Evolutionary conservation across 2,113 vertebrate species (phyloP).

Genomic region (Aythya baeri): DNA sequence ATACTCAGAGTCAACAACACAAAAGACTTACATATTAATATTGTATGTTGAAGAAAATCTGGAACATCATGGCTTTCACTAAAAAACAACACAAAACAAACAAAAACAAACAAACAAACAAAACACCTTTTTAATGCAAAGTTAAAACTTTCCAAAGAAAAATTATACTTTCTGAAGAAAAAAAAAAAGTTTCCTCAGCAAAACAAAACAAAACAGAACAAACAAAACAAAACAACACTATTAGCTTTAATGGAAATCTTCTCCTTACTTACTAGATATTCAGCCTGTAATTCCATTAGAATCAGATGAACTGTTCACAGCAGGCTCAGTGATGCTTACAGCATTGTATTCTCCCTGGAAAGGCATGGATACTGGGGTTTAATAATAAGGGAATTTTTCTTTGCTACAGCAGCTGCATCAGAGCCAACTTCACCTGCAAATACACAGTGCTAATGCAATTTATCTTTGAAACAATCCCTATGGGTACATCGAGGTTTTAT

Average conservation of each 20-base stretch:
- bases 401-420: neutral
- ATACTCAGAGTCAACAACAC: neutral
- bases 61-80: neutral
- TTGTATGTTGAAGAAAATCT: neutral
- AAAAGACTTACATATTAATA: neutral
- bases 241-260: neutral
- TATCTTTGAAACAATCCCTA: slow-evolving; percentile 5
- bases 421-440: slow-evolving; percentile 20
- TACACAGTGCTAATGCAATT: neutral
- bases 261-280: neutral
- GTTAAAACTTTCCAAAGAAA: neutral
- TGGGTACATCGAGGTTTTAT: slow-evolving; percentile 1
- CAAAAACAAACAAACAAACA: fast-evolving
- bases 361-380: neutral
- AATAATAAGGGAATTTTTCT: neutral
- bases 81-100: fast-evolving
- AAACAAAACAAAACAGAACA: neutral
- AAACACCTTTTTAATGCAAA: fast-evolving
- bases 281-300: neutral
- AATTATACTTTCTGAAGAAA: fast-evolving
- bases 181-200: neutral
- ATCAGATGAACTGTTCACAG: neutral
- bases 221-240: neutral
- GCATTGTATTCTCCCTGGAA: neutral
- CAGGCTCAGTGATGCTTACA: neutral